phyloP scores from a whole-genome alignment of 2,113 vertebrate species.

The Trematocara macrostoma region DNA sequence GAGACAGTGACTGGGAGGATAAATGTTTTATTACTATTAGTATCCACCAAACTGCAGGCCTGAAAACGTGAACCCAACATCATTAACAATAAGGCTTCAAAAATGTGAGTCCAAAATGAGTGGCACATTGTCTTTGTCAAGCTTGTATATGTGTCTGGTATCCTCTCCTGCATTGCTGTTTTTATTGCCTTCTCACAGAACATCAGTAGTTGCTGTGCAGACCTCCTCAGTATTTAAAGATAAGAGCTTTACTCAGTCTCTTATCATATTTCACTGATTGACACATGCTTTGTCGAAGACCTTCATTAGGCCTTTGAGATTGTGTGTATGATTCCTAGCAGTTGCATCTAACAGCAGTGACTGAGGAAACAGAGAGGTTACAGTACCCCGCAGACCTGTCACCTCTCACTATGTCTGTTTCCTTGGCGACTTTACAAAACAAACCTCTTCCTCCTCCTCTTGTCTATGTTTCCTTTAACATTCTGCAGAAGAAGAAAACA shows the following conservation, averaged over 20 bases:
- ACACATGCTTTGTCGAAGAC: conserved; percentile 34
- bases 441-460: not conserved
- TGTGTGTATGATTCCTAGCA: not conserved
- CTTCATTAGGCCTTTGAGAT: not conserved
- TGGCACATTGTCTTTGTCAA: not conserved
- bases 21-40: not conserved
- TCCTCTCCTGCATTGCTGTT: not conserved
- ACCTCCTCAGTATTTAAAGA: not conserved
- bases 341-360: not conserved
- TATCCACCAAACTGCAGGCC: not conserved
- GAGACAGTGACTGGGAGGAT: not conserved
- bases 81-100: not conserved
- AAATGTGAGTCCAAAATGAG: not conserved
- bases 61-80: not conserved
- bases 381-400: not conserved
- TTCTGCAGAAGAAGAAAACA: not conserved
- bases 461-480: not conserved
- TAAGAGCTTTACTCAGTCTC: not conserved
- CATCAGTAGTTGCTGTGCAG: not conserved
- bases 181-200: not conserved
- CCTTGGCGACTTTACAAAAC: not conserved
- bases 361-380: conserved; percentile 5
- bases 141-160: not conserved
- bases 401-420: conserved; percentile 1
- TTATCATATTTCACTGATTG: not conserved